Base-by-base conservation (phyloP, 2,797 vertebrate species). In the Macroramphosus scolopax region DNA sequence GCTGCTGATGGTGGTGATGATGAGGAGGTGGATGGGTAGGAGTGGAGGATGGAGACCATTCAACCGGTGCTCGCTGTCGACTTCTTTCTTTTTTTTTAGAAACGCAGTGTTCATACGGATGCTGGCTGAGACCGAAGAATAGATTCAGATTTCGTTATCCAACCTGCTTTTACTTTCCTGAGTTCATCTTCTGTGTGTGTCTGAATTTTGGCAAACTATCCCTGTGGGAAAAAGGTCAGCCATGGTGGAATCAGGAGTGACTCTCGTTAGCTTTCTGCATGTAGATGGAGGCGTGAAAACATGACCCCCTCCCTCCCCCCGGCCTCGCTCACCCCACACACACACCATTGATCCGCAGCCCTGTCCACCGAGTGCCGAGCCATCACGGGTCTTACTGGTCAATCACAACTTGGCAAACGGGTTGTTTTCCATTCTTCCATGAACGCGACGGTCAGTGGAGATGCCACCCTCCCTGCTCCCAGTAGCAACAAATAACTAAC, bases 341-440 rank as follows among this genome's bases (percentile, higher is more conserved):
- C 63, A 52, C 41, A 31, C 39, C 66, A 94, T 92, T 92, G 93
- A 95, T 94, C 93, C 92, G 90, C 92, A 89, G 89, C 91, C 90
- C 88, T 89, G 90, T 92, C 94, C 74, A 90, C 92, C 94, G 93
- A 93, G 92, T 92, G 91, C 90, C 90, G 91, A 90, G 92, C 91
- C 92, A 94, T 94, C 92, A 92, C 92, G 92, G 91, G 88, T 90
- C 93, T 92, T 95, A 94, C 94, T 93, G 93, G 93, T 93, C 94
- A 94, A 93, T 97, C 92, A 92, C 91, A 92, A 92, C 90, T 93
- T 94, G 92, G 92, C 93, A 93, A 89, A 88, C 87, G 83, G 83
- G 85, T 87, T 59, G 91, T 90, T 93, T 94, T 91, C 91, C 91
- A 90, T 92, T 94, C 91, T 92, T 92, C 91, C 89, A 90, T 85